A percentile compares a stretch with the other conserved stretches of the same genome.
Evolutionary conservation across 53 echinoderm and acorn worm species (phyloP).

Genomic region (Zoroaster sp.): DNA sequence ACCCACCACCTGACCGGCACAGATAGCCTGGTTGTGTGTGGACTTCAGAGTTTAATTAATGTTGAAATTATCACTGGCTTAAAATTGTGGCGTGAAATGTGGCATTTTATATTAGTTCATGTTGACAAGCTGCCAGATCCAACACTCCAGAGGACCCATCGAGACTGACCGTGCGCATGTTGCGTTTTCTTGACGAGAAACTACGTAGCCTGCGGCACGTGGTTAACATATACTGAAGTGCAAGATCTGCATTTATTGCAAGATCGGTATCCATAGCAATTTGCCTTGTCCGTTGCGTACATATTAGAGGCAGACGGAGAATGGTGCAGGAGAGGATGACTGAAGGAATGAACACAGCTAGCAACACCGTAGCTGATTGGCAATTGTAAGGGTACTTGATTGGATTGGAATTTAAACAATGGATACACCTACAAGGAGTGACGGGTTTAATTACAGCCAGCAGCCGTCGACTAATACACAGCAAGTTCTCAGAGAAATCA

Average conservation of each 20-base stretch:
- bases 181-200: not conserved
- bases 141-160: not conserved
- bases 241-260: not conserved
- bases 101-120: not conserved
- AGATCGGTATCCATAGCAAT: not conserved
- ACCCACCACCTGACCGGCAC: not conserved
- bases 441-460: not conserved
- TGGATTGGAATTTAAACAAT: not conserved
- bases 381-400: not conserved
- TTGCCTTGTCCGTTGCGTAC: not conserved
- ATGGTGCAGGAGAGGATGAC: not conserved
- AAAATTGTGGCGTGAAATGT: not conserved
- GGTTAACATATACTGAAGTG: not conserved
- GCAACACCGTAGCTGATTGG: not conserved
- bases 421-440: not conserved
- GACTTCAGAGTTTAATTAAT: not conserved
- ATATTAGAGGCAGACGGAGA: not conserved
- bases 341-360: not conserved
- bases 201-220: slow-evolving; percentile 7
- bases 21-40: not conserved
- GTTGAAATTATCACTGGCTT: not conserved
- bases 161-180: slow-evolving; percentile 1
- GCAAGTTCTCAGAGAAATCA: slow-evolving; percentile 11
- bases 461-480: not conserved
- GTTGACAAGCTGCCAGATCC: not conserved